These are phyloP conservation scores for Alcis repandata DNA, from an alignment of 2,888 invertebrate genomes.

Conservation along the genomic window DNA sequence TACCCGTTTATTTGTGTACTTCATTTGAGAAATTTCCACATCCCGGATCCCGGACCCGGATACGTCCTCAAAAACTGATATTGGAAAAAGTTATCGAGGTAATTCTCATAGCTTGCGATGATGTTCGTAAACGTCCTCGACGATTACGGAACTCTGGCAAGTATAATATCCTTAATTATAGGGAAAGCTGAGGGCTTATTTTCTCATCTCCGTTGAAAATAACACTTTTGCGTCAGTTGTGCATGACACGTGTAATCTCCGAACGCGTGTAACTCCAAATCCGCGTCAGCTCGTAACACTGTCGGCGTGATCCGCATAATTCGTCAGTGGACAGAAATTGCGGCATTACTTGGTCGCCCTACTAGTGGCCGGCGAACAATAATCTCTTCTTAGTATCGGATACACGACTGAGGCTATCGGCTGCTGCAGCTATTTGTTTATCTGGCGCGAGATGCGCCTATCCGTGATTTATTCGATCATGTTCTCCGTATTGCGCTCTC, in stretches of 20 bases:
- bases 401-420: conserved; percentile 40
- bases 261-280: conserved; percentile 51
- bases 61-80: conserved; percentile 14
- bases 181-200: conserved; percentile 15
- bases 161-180: conserved; percentile 9
- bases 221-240: conserved; percentile 40
- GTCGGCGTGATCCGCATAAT: conserved; percentile 58
- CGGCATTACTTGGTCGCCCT: conserved; percentile 35
- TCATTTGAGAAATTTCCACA: conserved; percentile 31
- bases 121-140: conserved; percentile 1
- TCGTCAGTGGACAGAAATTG: conserved; percentile 53
- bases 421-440: conserved; percentile 54
- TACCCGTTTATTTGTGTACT: conserved; percentile 41
- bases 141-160: conserved; percentile 2
- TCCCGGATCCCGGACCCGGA: conserved; percentile 11
- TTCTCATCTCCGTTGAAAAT: conserved; percentile 24
- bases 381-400: conserved; percentile 40
- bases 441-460: conserved; percentile 48
- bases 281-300: conserved; percentile 39
- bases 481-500: conserved; percentile 48
- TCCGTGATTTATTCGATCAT: conserved; percentile 57
- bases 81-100: conserved; percentile 11
- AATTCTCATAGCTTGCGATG: background rate
- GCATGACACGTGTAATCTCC: conserved; percentile 53
- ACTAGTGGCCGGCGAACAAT: conserved; percentile 22